Evolutionary conservation across 2,888 invertebrate species (phyloP).

Genomic region (Oxystoma pomonae): DNA sequence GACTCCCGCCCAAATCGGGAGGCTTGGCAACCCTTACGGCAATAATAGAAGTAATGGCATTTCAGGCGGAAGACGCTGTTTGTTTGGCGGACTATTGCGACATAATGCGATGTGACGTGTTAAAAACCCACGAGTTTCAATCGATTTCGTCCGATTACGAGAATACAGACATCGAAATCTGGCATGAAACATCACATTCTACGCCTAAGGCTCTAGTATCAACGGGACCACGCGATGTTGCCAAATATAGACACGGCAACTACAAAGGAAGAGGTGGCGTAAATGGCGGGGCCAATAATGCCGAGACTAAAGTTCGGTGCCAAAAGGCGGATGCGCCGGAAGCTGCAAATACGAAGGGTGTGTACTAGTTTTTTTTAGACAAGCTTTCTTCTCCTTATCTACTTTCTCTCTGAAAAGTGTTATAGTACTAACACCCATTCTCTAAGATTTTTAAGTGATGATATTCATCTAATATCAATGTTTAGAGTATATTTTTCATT

Average conservation of each 20-base stretch:
- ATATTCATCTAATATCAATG: too few relatives aligned
- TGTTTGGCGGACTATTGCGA: constrained; percentile 94
- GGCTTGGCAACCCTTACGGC: too few relatives aligned
- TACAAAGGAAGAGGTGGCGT: background rate
- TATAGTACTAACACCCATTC: too few relatives aligned
- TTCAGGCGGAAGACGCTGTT: constrained; percentile 86
- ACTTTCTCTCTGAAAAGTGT: too few relatives aligned
- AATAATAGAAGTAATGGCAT: too few relatives aligned
- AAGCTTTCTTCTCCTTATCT: too few relatives aligned
- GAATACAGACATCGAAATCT: constrained; percentile 77
- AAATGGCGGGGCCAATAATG: constrained; percentile 10
- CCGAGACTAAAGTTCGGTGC: constrained; percentile 35
- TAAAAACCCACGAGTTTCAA: constrained; percentile 68
- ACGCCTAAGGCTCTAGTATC: constrained; percentile 53
- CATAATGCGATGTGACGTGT: constrained; percentile 90
- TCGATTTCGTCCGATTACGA: constrained; percentile 62
- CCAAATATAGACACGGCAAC: constrained; percentile 34
- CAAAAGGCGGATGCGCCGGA: constrained; percentile 39
- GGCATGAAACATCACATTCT: constrained; percentile 71
- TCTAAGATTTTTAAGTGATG: too few relatives aligned
- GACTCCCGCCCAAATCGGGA: too few relatives aligned
- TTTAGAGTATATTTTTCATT: too few relatives aligned
- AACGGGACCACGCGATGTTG: constrained; percentile 44
- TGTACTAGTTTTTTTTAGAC: too few relatives aligned
- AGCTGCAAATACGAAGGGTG: background rate